phyloP scores from a whole-genome alignment of 1,140 invertebrate genomes.

The Diabrotica virgifera region DNA sequence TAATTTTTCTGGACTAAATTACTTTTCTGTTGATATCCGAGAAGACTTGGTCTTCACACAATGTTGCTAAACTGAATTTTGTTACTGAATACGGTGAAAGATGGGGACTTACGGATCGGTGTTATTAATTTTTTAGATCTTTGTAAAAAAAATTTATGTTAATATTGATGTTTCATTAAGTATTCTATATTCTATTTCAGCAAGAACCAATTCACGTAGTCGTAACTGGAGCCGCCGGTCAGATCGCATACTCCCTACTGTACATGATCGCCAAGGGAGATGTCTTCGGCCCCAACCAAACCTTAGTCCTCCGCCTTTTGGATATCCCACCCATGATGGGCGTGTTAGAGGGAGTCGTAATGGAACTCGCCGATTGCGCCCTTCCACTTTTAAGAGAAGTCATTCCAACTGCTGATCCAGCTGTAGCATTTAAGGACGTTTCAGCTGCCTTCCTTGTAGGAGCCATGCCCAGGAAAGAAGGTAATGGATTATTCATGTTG shows the following conservation, averaged over 20 bases:
- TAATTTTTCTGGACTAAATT: no score
- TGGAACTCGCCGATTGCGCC: conserved; percentile 96
- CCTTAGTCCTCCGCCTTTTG: conserved; percentile 85
- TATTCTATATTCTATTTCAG: conserved; percentile 49
- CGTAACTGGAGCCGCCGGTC: conserved; percentile 96
- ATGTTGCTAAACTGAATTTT: no score
- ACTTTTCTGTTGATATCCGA: no score
- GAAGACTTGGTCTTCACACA: no score
- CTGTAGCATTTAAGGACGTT: conserved; percentile 91
- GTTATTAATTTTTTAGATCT: no score
- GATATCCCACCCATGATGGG: conserved; percentile 96
- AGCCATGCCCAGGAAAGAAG: conserved; percentile 96
- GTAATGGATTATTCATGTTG: conserved; percentile 41
- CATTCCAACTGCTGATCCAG: conserved; percentile 82
- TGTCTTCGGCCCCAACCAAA: conserved; percentile 91
- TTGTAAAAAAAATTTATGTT: no score
- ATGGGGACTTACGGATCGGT: no score
- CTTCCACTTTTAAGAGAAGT: conserved; percentile 85
- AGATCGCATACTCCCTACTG: conserved; percentile 96
- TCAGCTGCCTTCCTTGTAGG: conserved; percentile 98
- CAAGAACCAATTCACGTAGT: conserved; percentile 86
- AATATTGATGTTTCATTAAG: no score
- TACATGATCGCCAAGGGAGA: conserved; percentile 93
- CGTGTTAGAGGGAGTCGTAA: conserved; percentile 93
- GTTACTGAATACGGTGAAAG: no score